Base-by-base conservation (phyloP, 1,140 invertebrate species). In the Conopomorpha cramerella region DNA sequence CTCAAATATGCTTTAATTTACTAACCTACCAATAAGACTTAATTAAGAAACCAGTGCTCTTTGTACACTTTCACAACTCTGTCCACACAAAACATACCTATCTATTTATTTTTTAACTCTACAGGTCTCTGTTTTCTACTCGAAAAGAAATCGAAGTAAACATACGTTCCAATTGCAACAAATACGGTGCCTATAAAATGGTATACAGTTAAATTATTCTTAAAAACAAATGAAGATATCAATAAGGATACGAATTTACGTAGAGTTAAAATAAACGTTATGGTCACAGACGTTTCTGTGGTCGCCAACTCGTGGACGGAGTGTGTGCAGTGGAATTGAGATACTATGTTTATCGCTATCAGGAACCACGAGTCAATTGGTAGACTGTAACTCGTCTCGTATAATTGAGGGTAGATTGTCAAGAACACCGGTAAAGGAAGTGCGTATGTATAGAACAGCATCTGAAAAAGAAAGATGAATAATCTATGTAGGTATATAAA, bases 381-480 rank as follows among this genome's bases (percentile, higher is more conserved):
- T 4, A 67, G 36, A 25, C 17, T 52, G 8, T 33, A 14, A 4
- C 45, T 45, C 13, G 48, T 51, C 1, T 39, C 38, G 4, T 44
- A 27, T 3, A 76, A 31, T 18, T 65, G 50, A 6, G 57, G 47
- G 15, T 42, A 62, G 7, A 73, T 64, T 8, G 44, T 41, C 8
- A 71, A 3, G 38, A 76, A 76, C 3, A 76, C 34, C 3, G 66
- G 67, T 10, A 76, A 29, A 8, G 67, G 60, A 10, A 76, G 40
- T n/a, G 55, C 52, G 41, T 76, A 50, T 7, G 59, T 62, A 36
- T 61, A 72, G 36, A 76, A 76, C 39, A 76, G 49, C 65, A 76
- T 71, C 67, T 72, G 66, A 18, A 71, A 74, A 38, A 16, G 19
- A 43, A 45, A 26, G 29, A 38, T 30, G 12, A 32, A 32, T 16